These are phyloP conservation scores for Acleris cristana DNA, from an alignment of 2,888 invertebrate genomes.

Conservation along the genomic window DNA sequence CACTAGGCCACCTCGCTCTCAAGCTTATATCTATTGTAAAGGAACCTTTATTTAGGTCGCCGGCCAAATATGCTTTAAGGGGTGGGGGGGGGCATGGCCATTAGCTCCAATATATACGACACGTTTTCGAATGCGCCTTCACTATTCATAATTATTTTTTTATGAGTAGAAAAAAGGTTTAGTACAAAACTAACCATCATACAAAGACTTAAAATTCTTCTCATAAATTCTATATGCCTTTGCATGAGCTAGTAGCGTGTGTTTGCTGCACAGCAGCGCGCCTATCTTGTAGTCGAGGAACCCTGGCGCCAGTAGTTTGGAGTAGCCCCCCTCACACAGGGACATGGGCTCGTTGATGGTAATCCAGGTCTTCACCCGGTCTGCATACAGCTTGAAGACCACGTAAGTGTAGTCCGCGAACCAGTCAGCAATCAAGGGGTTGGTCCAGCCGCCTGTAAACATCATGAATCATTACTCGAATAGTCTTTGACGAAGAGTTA, in stretches of 20 bases:
- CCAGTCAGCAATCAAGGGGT: slow-evolving; percentile 48
- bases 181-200: slow-evolving; percentile 61
- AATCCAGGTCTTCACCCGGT: slow-evolving; percentile 51
- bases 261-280: slow-evolving; percentile 83
- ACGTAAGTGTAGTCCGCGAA: slow-evolving; percentile 47
- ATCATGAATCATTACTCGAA: no score
- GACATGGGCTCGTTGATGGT: slow-evolving; percentile 47
- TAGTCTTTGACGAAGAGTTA: background rate
- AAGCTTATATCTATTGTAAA: no score
- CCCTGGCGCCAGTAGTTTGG: slow-evolving; percentile 55
- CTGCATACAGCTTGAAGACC: slow-evolving; percentile 44
- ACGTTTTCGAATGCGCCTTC: no score
- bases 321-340: slow-evolving; percentile 30
- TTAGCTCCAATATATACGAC: no score
- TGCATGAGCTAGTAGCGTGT: slow-evolving; percentile 86
- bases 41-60: no score
- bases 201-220: slow-evolving; percentile 69
- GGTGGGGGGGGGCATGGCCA: no score
- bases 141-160: no score
- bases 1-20: no score
- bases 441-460: slow-evolving; percentile 47
- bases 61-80: no score
- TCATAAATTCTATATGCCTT: slow-evolving; percentile 82
- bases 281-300: slow-evolving; percentile 62
- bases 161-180: no score